Base-by-base conservation (phyloP, 2,888 invertebrate species). In the Phaonia tiefii region DNA sequence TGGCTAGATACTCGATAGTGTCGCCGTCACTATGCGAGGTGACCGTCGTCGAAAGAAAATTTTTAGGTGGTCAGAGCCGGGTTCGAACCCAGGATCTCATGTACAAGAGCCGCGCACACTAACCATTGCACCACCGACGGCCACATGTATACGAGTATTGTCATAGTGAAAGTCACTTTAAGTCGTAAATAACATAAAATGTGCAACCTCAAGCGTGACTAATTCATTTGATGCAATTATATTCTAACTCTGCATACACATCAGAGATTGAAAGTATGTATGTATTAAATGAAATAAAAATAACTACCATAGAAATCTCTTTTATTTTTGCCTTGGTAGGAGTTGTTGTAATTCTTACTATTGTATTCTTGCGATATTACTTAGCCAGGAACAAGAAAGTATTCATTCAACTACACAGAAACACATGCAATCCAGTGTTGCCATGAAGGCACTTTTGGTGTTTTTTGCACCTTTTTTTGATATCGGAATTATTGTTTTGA, bases 171-270 rank as follows among this genome's bases (percentile, higher is more conserved):
- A 83, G 83, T 84, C 82, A 82, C 73, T 75, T 80, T 54, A 72
- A 77, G 76, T 80, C 77, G 80, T 82, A 81, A 77, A 81, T 81
- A 71, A 80, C 54, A 69, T 75, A 11, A 80, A 82, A 80, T 84
- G 82, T 79, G 79, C 79, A 82, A 82, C 79, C 80, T 79, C 77
- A 82, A 82, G 83, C 82, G 82, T 84, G 83, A 84, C 83, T 81
- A 84, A 84, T 84, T 79, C 77, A 82, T 82, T 82, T 81, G 77
- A 82, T 82, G 80, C 78, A 80, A 79, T 83, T 83, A 83, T 79
- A 79, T 83, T 70, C 72, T 60, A 65, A 80, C 71, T 67, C 67
- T 67, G 8, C 63, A 73, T 51, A 69, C n/a, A 22, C 69, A 69
- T n/a, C 49, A 22, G 2, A 63, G 13, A 39, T 25, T 15, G 13